Evolutionary conservation across 2,888 invertebrate species (phyloP).

Genomic region (Bibio marci): DNA sequence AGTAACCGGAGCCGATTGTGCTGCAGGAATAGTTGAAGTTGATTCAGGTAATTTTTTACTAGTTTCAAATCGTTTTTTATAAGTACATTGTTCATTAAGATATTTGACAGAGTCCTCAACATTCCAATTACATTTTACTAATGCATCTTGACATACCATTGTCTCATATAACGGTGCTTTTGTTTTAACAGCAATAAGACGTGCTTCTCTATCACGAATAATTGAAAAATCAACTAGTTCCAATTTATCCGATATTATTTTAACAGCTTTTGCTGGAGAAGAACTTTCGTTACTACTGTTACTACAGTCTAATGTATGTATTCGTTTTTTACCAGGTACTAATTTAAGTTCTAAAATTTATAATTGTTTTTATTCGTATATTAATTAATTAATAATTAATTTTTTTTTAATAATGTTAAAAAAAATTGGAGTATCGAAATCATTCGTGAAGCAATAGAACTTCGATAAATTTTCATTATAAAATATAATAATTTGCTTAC

Average conservation of each 20-base stretch:
- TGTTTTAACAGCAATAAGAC: slow-evolving; percentile 22
- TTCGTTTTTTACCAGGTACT: slow-evolving; percentile 25
- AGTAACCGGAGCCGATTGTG: no score
- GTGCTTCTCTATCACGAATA: slow-evolving; percentile 6
- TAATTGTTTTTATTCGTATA: neutral
- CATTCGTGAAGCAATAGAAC: no score
- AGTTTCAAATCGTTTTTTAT: neutral
- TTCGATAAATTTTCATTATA: no score
- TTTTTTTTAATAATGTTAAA: no score
- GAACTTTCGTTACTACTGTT: slow-evolving; percentile 20
- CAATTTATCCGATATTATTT: slow-evolving; percentile 22
- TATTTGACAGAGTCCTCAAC: neutral
- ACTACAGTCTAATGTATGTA: slow-evolving; percentile 25
- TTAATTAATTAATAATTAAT: neutral
- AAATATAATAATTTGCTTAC: neutral
- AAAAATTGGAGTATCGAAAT: no score
- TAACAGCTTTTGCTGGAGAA: slow-evolving; percentile 16
- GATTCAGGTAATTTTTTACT: no score
- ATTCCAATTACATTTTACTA: neutral
- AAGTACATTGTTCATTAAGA: neutral
- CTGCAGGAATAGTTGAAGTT: no score
- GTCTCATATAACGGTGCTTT: slow-evolving; percentile 24
- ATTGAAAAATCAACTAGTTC: slow-evolving; percentile 12
- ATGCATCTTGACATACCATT: slow-evolving; percentile 15
- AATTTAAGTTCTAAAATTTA: slow-evolving; percentile 18